Conservation (phyloP, 1,140 invertebrate species). For the Mactra quadrangularis region DNA sequence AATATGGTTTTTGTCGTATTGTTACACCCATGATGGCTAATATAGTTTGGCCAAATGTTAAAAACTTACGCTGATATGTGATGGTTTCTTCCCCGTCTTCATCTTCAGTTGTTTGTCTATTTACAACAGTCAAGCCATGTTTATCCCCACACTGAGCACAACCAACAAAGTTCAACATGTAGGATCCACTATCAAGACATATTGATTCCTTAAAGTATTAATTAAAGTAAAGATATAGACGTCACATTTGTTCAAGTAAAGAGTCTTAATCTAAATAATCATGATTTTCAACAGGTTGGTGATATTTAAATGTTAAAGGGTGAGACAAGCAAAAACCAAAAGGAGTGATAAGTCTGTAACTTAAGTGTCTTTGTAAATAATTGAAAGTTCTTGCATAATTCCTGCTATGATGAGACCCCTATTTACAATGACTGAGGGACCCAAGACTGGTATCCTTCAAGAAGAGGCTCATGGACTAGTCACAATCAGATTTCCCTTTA, state of each 20-base stretch:
- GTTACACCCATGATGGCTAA: no score
- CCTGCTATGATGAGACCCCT: no score
- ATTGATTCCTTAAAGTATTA: slow-evolving; percentile 57
- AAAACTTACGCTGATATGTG: slow-evolving; percentile 65
- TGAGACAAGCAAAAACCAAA: neutral
- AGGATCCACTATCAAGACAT: slow-evolving; percentile 68
- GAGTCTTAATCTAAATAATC: neutral
- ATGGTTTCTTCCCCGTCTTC: slow-evolving; percentile 62
- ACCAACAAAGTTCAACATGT: slow-evolving; percentile 65
- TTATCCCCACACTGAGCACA: slow-evolving; percentile 61
- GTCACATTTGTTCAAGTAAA: neutral
- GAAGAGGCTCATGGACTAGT: no score
- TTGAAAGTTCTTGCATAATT: no score
- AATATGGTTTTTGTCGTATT: no score
- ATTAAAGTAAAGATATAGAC: neutral
- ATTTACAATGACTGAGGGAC: no score
- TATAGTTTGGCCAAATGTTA: no score
- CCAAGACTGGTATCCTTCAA: no score
- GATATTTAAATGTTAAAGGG: neutral
- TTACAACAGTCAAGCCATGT: slow-evolving; percentile 44
- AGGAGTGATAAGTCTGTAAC: no score
- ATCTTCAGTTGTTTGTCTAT: slow-evolving; percentile 53
- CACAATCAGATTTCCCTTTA: no score
- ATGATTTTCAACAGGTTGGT: neutral
- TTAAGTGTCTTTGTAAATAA: no score